Evolutionary conservation across 1,140 invertebrate species (phyloP).

Genomic region (Subanguina moxae): DNA sequence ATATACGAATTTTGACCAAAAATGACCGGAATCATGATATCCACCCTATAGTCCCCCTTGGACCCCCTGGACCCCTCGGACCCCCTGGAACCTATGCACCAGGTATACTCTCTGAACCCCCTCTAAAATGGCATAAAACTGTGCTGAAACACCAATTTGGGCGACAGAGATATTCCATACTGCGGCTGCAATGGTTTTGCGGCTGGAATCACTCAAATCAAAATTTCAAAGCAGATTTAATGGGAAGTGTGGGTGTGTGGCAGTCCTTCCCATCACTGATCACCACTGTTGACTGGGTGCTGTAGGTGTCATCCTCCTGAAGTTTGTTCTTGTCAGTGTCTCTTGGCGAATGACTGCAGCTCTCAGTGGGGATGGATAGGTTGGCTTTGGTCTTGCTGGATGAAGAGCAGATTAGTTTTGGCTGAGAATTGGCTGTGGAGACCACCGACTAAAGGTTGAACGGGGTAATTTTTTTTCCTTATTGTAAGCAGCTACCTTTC

Average conservation of each 20-base stretch:
- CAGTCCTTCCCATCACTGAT: slow-evolving; percentile 14
- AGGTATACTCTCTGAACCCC: too few relatives aligned
- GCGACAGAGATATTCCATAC: too few relatives aligned
- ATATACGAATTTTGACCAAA: too few relatives aligned
- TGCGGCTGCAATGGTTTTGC: too few relatives aligned
- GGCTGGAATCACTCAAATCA: too few relatives aligned
- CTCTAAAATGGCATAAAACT: too few relatives aligned
- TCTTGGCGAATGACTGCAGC: background rate
- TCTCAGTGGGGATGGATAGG: background rate
- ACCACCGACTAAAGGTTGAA: slow-evolving; percentile 1
- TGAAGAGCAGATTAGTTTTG: background rate
- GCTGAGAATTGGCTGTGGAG: background rate
- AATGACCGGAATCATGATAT: too few relatives aligned
- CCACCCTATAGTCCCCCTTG: too few relatives aligned
- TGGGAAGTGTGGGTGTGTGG: background rate
- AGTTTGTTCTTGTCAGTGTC: background rate
- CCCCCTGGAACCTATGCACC: too few relatives aligned
- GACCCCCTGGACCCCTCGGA: too few relatives aligned
- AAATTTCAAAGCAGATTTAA: background rate
- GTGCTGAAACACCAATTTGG: too few relatives aligned
- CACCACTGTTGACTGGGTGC: slow-evolving; percentile 17
- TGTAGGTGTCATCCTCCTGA: slow-evolving; percentile 16
- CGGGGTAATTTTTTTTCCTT: background rate
- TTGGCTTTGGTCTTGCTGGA: slow-evolving; percentile 2
- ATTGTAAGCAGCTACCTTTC: slow-evolving; percentile 15